Base-by-base conservation (phyloP, 2,113 vertebrate species). In the Tachysurus vachellii region DNA sequence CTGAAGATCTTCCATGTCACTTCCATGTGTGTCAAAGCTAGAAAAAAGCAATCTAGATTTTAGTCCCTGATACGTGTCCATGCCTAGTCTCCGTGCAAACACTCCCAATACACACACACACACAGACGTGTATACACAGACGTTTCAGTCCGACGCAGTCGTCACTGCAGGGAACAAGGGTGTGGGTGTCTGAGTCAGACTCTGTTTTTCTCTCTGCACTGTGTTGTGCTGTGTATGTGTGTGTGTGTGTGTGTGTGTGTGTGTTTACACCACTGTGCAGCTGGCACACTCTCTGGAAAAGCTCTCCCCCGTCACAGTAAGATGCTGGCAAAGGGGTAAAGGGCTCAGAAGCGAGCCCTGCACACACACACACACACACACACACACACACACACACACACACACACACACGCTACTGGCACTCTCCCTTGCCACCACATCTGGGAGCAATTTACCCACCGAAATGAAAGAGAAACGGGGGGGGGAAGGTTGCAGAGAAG, bases 261-360 rank as follows among this genome's bases (percentile, higher is more conserved):
- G 88, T 83, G 80, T 89, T 75, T 87, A 83, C 56, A 82, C 80
- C 70, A 26, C 77, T 71, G 47, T 84, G 81, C 42, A 88, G 80
- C 75, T 90, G 90, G 90, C 88, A 89, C 77, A 79, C 75, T 82
- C 59, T 88, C 70, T 89, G 90, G 90, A 90, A 90, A 90, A 90
- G 83, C 90, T 84, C 76, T 79, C 86, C 54, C 59, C 44, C 53
- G 59, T 82, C 86, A 83, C 88, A 88, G 83, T 85, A 73, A 87
- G 85, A 89, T 87, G 86, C 66, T 90, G 90, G 89, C 86, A 86
- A 82, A 80, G 76, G 42, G 88, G 88, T 86, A 84, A 70, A 88
- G 84, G 75, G 31, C 85, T 82, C 42, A 71, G 62, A 73, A 79
- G 44, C 26, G 54, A 82, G 36, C 70, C 80, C 80, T 79, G 26